A percentile compares a stretch with the other conserved stretches of the same genome.
phyloP scores from a whole-genome alignment of 2,797 vertebrate genomes.

The Molossus alvarezi region DNA sequence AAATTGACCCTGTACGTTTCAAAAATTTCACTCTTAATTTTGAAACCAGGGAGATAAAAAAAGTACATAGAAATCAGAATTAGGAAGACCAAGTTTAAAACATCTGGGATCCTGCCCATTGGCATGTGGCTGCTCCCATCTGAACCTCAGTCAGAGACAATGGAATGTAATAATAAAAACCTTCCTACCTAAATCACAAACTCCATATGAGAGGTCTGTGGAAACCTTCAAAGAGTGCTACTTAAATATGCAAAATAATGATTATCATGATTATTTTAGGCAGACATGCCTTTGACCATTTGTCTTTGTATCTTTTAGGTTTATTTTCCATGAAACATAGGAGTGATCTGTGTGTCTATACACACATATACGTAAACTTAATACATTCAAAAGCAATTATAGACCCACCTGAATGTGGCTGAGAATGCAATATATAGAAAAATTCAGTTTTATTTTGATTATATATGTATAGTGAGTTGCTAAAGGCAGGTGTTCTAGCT shows the following conservation, averaged over 20 bases:
- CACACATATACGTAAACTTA: not conserved
- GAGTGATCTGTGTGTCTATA: not conserved
- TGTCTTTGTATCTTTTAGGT: not conserved
- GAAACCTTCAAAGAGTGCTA: not conserved
- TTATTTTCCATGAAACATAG: not conserved
- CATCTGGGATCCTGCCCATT: not conserved
- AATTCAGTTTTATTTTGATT: not conserved
- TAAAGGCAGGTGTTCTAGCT: not conserved
- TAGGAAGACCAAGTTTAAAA: not conserved
- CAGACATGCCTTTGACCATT: not conserved
- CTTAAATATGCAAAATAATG: not conserved
- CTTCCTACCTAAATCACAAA: not conserved
- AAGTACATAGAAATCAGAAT: not conserved
- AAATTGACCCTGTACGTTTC: not conserved
- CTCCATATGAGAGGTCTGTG: not conserved
- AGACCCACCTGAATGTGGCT: not conserved
- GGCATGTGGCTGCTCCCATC: not conserved
- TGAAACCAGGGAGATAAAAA: not conserved
- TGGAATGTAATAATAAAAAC: not conserved
- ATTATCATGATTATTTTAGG: not conserved
- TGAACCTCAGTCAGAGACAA: not conserved
- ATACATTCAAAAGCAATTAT: not conserved
- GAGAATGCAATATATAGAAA: not conserved
- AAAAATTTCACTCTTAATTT: not conserved
- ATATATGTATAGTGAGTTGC: not conserved